Evolutionary conservation across 2,113 vertebrate genomes (phyloP).

Genomic region (Zeus faber): DNA sequence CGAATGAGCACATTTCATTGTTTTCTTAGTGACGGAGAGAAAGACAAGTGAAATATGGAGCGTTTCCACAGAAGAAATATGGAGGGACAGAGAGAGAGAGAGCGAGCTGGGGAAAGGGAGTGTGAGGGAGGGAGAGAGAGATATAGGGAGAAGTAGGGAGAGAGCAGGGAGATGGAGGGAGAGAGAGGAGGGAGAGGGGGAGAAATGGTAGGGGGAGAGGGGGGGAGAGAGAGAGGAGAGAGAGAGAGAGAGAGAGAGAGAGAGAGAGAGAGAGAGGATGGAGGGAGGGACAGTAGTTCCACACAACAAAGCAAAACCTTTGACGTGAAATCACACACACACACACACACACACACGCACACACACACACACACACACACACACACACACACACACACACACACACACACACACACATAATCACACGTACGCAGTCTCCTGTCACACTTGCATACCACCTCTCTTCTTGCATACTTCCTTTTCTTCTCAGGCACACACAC

Average conservation of each 20-base stretch:
- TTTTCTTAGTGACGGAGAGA: neutral
- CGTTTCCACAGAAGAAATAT: too few species aligned
- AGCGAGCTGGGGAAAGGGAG: too few species aligned
- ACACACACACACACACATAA: neutral
- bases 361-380: neutral
- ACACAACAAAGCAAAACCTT: too few species aligned
- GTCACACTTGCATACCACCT: slow-evolving; percentile 1
- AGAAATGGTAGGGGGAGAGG: neutral
- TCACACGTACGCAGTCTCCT: neutral
- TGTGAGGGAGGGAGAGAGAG: neutral
- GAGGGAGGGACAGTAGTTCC: neutral
- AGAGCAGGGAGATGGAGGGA: neutral
- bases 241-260: neutral
- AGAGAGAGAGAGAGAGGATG: neutral
- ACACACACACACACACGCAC: neutral
- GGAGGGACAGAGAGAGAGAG: neutral
- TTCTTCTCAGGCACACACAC: too few species aligned
- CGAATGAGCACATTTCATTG: too few species aligned
- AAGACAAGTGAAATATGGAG: too few species aligned
- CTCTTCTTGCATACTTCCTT: neutral
- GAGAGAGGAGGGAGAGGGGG: neutral
- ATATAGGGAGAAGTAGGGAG: neutral
- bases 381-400: neutral
- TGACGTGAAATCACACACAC: slow-evolving; percentile 3
- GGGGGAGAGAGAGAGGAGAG: neutral